These are phyloP conservation scores for Theristicus caerulescens DNA, from an alignment of 2,113 vertebrate genomes.

Conservation along the genomic window DNA sequence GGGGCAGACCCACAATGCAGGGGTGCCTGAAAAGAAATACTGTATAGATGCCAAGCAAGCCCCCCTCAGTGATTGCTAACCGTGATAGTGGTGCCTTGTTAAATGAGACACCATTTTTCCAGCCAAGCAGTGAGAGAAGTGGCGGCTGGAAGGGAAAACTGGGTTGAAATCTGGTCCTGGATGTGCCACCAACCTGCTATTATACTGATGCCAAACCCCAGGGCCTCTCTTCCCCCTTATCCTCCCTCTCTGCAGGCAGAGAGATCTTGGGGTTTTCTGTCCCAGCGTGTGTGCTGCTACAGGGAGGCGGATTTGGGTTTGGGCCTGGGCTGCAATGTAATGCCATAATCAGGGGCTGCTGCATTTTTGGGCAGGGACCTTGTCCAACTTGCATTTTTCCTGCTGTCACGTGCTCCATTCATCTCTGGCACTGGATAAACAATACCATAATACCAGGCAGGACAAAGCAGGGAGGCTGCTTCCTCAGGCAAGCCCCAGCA, in stretches of 20 bases:
- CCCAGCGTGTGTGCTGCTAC: background rate
- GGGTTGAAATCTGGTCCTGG: background rate
- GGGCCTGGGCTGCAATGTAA: conserved; percentile 15
- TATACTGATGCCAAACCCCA: rapidly evolving
- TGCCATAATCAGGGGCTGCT: conserved; percentile 51
- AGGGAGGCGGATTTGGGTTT: conserved; percentile 1
- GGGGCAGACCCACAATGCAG: background rate
- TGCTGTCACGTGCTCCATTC: conserved; percentile 64
- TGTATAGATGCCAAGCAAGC: rapidly evolving
- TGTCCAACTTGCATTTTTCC: conserved; percentile 63
- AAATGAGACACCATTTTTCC: background rate
- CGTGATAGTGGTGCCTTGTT: rapidly evolving
- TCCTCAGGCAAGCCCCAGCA: conserved; percentile 49
- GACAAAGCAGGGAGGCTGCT: conserved; percentile 42
- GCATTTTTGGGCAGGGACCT: conserved; percentile 57
- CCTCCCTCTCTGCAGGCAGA: background rate
- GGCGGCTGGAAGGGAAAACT: background rate
- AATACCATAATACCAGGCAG: conserved; percentile 57
- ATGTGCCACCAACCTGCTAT: background rate
- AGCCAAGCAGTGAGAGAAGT: background rate
- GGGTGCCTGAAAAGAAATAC: background rate
- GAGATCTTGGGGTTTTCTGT: conserved; percentile 6
- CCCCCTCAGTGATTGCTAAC: background rate
- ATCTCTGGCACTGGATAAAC: conserved; percentile 62
- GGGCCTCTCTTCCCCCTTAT: background rate